Evolutionary conservation across 2,797 vertebrate genomes (phyloP).

Genomic region (Thaleichthys pacificus): DNA sequence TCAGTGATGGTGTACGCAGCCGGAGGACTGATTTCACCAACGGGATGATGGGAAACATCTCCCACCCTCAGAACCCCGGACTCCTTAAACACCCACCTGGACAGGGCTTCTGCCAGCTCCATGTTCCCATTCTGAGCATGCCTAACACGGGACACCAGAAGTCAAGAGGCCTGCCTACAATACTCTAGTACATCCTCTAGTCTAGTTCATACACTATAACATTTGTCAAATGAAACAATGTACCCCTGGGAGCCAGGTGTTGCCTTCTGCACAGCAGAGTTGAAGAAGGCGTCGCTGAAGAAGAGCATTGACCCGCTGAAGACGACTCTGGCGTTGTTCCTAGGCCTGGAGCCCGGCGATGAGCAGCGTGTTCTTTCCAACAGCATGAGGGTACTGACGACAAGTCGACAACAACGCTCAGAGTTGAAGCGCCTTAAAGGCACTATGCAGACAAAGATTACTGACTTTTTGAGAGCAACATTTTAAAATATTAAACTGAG

Average conservation of each 20-base stretch:
- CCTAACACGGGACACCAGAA: conserved; percentile 38
- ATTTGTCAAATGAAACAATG: not conserved
- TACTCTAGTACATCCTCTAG: not conserved
- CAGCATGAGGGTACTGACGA: conserved; percentile 91
- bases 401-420: not conserved
- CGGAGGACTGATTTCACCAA: conserved; percentile 86
- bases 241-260: conserved; percentile 85
- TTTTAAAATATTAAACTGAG: not conserved
- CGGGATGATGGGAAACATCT: conserved; percentile 89
- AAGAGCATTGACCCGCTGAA: conserved; percentile 96
- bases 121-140: conserved; percentile 89
- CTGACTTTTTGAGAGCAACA: too few relatives aligned
- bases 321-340: conserved; percentile 94
- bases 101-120: conserved; percentile 88
- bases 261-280: conserved; percentile 91
- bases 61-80: conserved; percentile 95
- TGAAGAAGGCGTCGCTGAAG: conserved; percentile 96
- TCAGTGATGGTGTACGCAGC: conserved; percentile 95
- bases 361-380: conserved; percentile 96
- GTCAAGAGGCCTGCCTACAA: not conserved
- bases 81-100: conserved; percentile 98
- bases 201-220: too few relatives aligned
- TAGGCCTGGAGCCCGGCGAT: conserved; percentile 94
- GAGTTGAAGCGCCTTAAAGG: not conserved
- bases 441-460: too few relatives aligned